Percentiles rank a stretch among this genome's conserved stretches.
phyloP scores from a whole-genome alignment of 30 jellyfish, hydroid and myxozoan species.

The Hydra vulgaris region DNA sequence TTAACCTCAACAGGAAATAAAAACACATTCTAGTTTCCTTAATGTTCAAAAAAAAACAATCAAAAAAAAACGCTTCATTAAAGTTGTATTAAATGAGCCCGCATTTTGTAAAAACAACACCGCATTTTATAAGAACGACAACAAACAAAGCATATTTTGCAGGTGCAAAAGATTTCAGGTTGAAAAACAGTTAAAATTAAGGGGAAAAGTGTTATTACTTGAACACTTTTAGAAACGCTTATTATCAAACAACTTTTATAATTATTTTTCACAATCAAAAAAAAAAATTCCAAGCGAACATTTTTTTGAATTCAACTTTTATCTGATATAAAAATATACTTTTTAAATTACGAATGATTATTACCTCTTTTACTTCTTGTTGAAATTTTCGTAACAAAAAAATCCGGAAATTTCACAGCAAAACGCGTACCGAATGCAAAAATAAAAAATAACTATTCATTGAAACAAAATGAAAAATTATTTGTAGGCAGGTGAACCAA shows the following conservation, averaged over 20 bases:
- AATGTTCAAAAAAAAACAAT: background rate
- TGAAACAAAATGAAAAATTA: background rate
- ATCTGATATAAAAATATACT: background rate
- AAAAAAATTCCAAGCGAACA: too few species aligned
- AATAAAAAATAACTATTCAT: too few species aligned
- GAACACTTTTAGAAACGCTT: background rate
- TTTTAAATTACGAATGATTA: background rate
- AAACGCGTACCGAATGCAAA: background rate
- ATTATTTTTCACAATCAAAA: too few species aligned
- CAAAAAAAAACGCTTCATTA: background rate
- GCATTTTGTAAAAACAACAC: too few species aligned
- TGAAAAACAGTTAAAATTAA: background rate
- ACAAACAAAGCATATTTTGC: background rate
- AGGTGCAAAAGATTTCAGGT: background rate
- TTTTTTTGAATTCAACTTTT: too few species aligned
- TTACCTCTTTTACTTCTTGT: background rate
- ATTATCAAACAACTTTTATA: too few species aligned
- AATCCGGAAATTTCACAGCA: background rate
- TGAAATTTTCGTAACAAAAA: too few species aligned
- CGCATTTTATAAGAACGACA: background rate
- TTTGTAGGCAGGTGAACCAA: background rate
- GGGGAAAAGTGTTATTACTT: background rate
- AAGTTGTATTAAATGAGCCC: background rate
- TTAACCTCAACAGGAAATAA: too few species aligned
- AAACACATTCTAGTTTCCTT: too few species aligned